phyloP scores from a whole-genome alignment of 2,797 vertebrate species.

The Takifugu ocellatus region DNA sequence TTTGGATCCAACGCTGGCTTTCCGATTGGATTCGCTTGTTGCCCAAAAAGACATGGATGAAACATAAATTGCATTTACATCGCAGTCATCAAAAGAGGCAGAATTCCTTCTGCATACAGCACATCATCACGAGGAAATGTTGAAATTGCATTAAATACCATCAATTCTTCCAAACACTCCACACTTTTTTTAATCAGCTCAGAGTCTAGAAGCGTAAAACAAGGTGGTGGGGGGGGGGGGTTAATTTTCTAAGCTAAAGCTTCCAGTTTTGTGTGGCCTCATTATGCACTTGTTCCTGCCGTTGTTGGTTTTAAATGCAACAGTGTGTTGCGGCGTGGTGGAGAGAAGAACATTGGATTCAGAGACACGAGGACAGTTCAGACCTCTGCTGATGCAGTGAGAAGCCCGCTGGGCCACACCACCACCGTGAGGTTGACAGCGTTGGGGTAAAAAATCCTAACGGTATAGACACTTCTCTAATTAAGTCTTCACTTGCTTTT shows the following conservation, averaged over 20 bases:
- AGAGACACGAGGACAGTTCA: constrained; percentile 35
- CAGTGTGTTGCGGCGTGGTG: constrained; percentile 5
- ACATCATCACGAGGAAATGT: constrained; percentile 14
- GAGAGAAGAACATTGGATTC: constrained; percentile 43
- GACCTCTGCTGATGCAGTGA: constrained; percentile 39
- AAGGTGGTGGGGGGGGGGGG: too few relatives aligned
- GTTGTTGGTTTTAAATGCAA: too few relatives aligned
- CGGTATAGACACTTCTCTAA: constrained; percentile 64
- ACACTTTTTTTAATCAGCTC: constrained; percentile 8
- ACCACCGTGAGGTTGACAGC: constrained; percentile 60
- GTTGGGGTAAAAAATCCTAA: constrained; percentile 57
- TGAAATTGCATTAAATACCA: constrained; percentile 10
- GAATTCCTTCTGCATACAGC: neutral
- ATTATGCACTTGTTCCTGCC: too few relatives aligned
- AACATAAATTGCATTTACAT: neutral
- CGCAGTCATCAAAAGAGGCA: constrained; percentile 1
- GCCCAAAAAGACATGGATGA: neutral
- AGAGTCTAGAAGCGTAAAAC: too few relatives aligned
- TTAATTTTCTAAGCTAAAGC: too few relatives aligned
- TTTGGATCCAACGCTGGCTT: neutral
- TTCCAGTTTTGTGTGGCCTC: too few relatives aligned
- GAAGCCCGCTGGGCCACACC: constrained; percentile 37
- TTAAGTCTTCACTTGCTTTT: constrained; percentile 66
- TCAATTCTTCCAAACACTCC: constrained; percentile 19
- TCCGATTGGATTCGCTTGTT: constrained; percentile 1